These are phyloP conservation scores for Acanthoscelides obtectus DNA, from an alignment of 2,888 invertebrate genomes.

Conservation along the genomic window DNA sequence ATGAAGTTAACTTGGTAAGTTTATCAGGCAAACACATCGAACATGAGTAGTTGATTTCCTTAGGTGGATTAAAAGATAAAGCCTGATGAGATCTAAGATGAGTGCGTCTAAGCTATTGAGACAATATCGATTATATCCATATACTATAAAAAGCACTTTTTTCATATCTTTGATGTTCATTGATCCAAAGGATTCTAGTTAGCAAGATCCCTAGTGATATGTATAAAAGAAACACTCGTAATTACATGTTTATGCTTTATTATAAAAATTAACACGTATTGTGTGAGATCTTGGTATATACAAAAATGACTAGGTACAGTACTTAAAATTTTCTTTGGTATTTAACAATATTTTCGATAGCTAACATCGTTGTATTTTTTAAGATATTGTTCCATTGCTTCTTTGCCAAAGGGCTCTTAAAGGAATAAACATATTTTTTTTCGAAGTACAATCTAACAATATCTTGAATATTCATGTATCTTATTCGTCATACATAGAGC, in stretches of 20 bases:
- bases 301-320: slow-evolving; percentile 32
- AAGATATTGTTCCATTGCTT: slow-evolving; percentile 1
- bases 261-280: slow-evolving; percentile 30
- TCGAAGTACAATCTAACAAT: background rate
- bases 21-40: no score
- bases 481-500: background rate
- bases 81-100: no score
- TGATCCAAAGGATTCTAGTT: no score
- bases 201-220: no score
- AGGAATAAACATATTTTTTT: background rate
- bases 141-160: no score
- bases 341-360: slow-evolving; percentile 19
- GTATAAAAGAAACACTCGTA: no score
- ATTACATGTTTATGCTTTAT: slow-evolving; percentile 14
- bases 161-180: no score
- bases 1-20: no score
- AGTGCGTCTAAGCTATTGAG: no score
- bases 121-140: no score
- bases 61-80: no score
- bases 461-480: background rate
- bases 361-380: slow-evolving; percentile 20
- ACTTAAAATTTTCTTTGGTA: slow-evolving; percentile 22
- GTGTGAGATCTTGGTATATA: slow-evolving; percentile 27
- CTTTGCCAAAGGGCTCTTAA: background rate
- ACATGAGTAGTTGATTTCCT: no score